Evolutionary conservation across 1,140 invertebrate species (phyloP).

Genomic region (Drosophila aff.): DNA sequence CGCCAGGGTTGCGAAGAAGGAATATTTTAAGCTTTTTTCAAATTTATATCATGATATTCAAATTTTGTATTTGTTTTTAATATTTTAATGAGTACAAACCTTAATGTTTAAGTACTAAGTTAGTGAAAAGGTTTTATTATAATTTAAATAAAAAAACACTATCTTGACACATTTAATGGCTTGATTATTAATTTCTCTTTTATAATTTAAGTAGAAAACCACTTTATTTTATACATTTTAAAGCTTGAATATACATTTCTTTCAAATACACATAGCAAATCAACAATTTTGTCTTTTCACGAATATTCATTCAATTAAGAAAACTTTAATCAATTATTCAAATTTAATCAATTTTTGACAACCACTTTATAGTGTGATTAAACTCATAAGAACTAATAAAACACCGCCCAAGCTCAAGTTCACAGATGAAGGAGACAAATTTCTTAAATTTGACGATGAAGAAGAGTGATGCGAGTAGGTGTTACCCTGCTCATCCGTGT

Average conservation of each 20-base stretch:
- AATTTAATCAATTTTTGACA: background rate
- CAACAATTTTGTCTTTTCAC: background rate
- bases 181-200: too few relatives aligned
- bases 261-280: background rate
- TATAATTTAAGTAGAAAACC: too few relatives aligned
- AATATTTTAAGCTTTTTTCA: background rate
- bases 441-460: background rate
- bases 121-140: too few relatives aligned
- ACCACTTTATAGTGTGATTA: slow-evolving; percentile 15
- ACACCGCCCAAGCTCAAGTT: slow-evolving; percentile 24
- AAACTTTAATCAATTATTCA: slow-evolving; percentile 5
- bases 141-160: too few relatives aligned
- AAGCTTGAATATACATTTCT: background rate
- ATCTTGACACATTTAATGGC: too few relatives aligned
- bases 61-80: too few relatives aligned
- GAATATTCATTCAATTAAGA: background rate
- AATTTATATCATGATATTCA: background rate
- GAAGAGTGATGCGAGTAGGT: slow-evolving; percentile 23
- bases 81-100: too few relatives aligned
- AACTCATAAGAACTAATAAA: slow-evolving; percentile 7
- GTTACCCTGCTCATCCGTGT: slow-evolving; percentile 50
- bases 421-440: slow-evolving; percentile 2
- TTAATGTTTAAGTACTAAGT: too few relatives aligned
- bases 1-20: background rate
- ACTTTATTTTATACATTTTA: background rate